Evolutionary conservation across 2,797 vertebrate species (phyloP).

Genomic region (Diglossa cyanea): DNA sequence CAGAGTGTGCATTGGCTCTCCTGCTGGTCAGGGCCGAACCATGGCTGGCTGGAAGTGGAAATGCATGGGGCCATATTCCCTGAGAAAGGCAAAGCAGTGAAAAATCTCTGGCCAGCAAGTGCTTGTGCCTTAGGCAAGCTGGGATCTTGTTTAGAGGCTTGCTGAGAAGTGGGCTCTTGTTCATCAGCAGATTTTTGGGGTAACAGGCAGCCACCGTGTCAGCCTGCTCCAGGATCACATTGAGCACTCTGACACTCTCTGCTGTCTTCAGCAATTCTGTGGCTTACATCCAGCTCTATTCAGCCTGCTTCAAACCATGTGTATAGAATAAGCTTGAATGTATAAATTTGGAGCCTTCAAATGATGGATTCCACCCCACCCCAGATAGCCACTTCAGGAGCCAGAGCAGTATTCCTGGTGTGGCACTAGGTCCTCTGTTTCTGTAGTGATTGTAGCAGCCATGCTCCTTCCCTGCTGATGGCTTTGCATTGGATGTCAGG

Average conservation of each 20-base stretch:
- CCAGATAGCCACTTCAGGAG: background rate
- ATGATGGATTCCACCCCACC: background rate
- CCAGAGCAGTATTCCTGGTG: background rate
- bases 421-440: background rate
- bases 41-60: background rate
- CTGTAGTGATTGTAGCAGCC: background rate
- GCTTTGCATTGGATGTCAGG: background rate
- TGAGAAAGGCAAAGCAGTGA: background rate
- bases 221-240: background rate
- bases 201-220: accelerated
- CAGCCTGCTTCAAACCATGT: background rate
- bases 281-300: background rate
- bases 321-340: background rate
- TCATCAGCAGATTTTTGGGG: background rate
- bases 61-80: accelerated
- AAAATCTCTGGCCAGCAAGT: background rate
- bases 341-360: background rate
- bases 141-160: background rate
- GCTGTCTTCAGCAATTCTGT: background rate
- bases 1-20: accelerated
- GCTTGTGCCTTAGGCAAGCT: background rate
- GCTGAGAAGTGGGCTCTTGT: background rate
- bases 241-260: background rate
- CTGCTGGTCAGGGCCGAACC: background rate
- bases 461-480: background rate